phyloP scores from a whole-genome alignment of 1,140 invertebrate genomes.

The Agrilus planipennis region DNA sequence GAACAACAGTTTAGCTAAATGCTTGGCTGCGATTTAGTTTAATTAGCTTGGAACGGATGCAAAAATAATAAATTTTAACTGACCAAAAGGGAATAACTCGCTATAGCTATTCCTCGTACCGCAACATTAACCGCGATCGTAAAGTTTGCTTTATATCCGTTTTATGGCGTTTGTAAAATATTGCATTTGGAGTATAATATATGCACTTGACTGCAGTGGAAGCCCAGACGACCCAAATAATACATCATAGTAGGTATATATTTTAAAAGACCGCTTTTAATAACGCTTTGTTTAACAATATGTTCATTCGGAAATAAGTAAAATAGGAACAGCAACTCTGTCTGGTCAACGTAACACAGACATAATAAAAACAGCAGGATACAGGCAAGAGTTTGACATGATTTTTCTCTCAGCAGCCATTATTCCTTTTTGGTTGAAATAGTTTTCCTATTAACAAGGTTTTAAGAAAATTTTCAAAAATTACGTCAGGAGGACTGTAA shows the following conservation, averaged over 20 bases:
- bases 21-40: conserved; percentile 29
- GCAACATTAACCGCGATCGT: conserved; percentile 35
- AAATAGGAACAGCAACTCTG: not conserved
- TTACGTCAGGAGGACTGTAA: no score
- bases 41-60: conserved; percentile 31
- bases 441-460: no score
- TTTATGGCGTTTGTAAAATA: conserved; percentile 37
- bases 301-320: not conserved
- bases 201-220: conserved; percentile 29
- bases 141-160: conserved; percentile 35
- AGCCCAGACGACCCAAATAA: conserved; percentile 4
- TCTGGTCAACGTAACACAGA: not conserved
- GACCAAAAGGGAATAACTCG: conserved; percentile 29
- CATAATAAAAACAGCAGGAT: not conserved
- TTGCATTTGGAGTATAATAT: conserved; percentile 35
- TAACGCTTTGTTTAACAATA: not conserved
- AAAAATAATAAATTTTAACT: conserved; percentile 36
- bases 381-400: not conserved
- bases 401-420: not conserved
- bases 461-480: no score
- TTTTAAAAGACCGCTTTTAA: conserved; percentile 8
- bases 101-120: conserved; percentile 29
- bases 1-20: no score
- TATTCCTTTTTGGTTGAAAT: no score
- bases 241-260: no score